A percentile compares a stretch with the other conserved stretches of the same genome.
phyloP scores from a whole-genome alignment of 2,113 vertebrate species.

The Donacobius atricapilla region DNA sequence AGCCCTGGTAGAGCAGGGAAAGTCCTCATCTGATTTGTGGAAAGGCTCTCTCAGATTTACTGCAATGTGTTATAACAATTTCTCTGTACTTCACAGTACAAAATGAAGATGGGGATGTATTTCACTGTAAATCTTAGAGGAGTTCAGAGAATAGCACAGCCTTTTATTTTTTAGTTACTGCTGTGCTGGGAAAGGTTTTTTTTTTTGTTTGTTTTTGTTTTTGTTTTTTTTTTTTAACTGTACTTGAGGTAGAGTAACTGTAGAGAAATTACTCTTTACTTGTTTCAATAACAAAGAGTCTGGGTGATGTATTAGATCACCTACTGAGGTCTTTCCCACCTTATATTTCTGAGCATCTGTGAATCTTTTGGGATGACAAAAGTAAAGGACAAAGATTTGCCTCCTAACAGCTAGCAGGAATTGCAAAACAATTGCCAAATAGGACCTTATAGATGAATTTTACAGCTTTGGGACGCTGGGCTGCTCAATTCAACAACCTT shows the following conservation, averaged over 20 bases:
- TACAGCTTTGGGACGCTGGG: background rate
- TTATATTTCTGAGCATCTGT: background rate
- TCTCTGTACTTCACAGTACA: background rate
- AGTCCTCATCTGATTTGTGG: background rate
- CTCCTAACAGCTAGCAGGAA: background rate
- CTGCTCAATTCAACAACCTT: background rate
- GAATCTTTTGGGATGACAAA: background rate
- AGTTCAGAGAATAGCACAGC: background rate
- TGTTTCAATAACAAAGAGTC: constrained; percentile 15
- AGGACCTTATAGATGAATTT: background rate
- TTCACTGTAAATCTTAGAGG: constrained; percentile 8
- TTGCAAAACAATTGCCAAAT: background rate
- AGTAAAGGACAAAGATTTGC: background rate
- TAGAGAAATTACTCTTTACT: constrained; percentile 17
- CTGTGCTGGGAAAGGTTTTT: background rate
- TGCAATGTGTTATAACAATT: background rate
- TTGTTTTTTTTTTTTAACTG: background rate
- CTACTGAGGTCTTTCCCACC: background rate
- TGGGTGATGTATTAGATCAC: background rate
- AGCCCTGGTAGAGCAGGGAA: background rate
- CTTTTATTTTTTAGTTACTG: constrained; percentile 11
- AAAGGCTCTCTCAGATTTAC: background rate
- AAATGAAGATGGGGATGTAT: background rate
- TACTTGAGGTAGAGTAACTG: background rate
- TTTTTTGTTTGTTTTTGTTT: too few relatives aligned